Percentiles rank a stretch among this genome's conserved stretches.
phyloP scores from a whole-genome alignment of 2,888 invertebrate species.

The Dysmachus trigonus region DNA sequence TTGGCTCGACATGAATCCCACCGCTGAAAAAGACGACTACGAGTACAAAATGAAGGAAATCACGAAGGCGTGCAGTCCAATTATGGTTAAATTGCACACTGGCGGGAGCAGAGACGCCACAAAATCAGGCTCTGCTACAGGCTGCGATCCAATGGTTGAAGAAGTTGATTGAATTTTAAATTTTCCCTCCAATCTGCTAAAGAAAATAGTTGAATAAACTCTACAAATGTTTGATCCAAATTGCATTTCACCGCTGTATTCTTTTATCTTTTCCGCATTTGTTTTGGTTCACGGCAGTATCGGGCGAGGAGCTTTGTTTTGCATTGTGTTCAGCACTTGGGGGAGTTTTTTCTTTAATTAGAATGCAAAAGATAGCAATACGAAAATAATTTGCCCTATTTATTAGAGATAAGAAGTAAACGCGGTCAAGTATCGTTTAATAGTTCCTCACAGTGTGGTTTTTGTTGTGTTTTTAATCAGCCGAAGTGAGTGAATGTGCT shows the following conservation, averaged over 20 bases:
- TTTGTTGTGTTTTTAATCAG: not conserved
- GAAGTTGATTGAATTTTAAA: conserved; percentile 54
- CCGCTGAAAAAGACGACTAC: conserved; percentile 80
- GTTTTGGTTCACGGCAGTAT: not conserved
- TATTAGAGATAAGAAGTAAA: not conserved
- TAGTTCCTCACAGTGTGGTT: not conserved
- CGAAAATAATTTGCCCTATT: not conserved
- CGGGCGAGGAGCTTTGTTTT: not conserved
- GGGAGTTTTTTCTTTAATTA: not conserved
- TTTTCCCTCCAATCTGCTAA: not conserved
- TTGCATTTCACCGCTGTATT: not conserved
- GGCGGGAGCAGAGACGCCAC: conserved; percentile 58
- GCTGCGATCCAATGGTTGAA: conserved; percentile 55
- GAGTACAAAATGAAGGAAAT: conserved; percentile 66
- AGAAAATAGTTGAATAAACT: not conserved
- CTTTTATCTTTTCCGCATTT: not conserved
- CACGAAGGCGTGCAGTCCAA: conserved; percentile 62
- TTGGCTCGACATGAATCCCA: conserved; percentile 80
- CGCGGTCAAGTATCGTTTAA: not conserved
- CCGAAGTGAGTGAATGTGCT: not conserved
- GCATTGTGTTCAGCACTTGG: not conserved
- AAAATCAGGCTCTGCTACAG: conserved; percentile 68
- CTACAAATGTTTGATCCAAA: not conserved
- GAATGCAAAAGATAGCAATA: not conserved
- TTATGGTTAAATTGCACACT: conserved; percentile 65